Percentiles rank a stretch among this genome's conserved stretches.
Conservation (phyloP, 2,888 invertebrate genomes). For the Nomada fucata region DNA sequence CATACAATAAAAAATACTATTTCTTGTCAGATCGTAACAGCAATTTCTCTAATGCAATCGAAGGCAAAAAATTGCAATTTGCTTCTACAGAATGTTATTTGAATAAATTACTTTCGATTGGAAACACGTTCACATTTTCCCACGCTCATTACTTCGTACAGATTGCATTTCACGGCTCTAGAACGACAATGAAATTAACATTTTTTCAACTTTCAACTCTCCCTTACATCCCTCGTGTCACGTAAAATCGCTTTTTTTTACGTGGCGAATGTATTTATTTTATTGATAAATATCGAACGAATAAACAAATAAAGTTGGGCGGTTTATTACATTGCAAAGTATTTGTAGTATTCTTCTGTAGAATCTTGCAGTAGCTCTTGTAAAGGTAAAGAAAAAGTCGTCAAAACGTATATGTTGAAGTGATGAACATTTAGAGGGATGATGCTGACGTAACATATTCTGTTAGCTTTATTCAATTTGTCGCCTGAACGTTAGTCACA, state of each 20-base stretch:
- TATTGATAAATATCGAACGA: background rate
- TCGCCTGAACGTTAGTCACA: constrained; percentile 33
- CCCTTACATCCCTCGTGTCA: constrained; percentile 6
- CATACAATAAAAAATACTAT: background rate
- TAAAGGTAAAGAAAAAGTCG: constrained; percentile 3
- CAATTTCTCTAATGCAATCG: background rate
- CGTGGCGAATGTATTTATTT: too few relatives aligned
- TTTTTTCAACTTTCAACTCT: constrained; percentile 34
- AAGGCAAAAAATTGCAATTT: background rate
- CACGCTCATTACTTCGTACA: background rate
- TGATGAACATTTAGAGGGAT: constrained; percentile 14
- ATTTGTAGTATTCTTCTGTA: constrained; percentile 18
- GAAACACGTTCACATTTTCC: background rate
- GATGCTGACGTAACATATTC: constrained; percentile 32
- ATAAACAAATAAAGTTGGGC: background rate
- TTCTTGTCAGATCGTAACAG: background rate
- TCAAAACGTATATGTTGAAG: background rate
- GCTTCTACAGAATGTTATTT: background rate
- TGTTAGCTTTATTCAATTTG: constrained; percentile 52
- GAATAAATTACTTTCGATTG: background rate
- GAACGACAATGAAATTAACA: constrained; percentile 26
- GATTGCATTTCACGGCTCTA: constrained; percentile 6
- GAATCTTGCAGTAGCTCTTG: constrained; percentile 4
- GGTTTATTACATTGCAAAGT: background rate
- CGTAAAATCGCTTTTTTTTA: constrained; percentile 1